Conservation (phyloP, 2,113 vertebrate species). For the Oryzias celebensis region DNA sequence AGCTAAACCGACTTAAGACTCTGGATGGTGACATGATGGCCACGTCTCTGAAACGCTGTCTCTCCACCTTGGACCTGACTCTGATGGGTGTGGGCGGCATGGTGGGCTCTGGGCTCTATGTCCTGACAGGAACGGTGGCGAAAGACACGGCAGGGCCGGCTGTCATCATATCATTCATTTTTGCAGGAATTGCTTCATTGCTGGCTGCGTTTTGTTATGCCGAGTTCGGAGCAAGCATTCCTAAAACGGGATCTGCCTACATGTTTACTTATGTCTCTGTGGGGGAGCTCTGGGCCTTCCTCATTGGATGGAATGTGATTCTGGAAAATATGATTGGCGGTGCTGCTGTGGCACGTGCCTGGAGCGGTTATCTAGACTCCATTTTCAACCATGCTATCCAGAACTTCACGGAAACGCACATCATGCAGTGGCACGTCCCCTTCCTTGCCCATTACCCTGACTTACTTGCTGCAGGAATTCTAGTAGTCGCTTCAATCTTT, state of each 20-base stretch:
- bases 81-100: conserved; percentile 91
- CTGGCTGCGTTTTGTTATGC: conserved; percentile 94
- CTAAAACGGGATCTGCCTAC: conserved; percentile 94
- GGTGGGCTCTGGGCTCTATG: conserved; percentile 93
- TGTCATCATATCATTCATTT: conserved; percentile 84
- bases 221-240: conserved; percentile 92
- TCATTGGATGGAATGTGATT: conserved; percentile 96
- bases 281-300: conserved; percentile 96
- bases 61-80: conserved; percentile 89
- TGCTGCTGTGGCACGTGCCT: conserved; percentile 89
- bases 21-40: conserved; percentile 90
- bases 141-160: conserved; percentile 90
- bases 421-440: conserved; percentile 86
- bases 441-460: conserved; percentile 91
- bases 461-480: conserved; percentile 84
- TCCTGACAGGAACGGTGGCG: conserved; percentile 92
- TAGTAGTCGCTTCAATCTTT: conserved; percentile 86
- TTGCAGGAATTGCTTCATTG: conserved; percentile 88
- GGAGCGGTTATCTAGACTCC: conserved; percentile 94
- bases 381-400: conserved; percentile 92
- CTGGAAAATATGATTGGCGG: conserved; percentile 95
- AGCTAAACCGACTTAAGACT: conserved; percentile 89
- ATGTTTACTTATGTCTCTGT: conserved; percentile 96
- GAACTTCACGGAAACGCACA: conserved; percentile 87
- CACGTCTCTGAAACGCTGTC: conserved; percentile 87